Base-by-base conservation (phyloP, 2,113 vertebrate genomes). In the Ranitomeya variabilis region DNA sequence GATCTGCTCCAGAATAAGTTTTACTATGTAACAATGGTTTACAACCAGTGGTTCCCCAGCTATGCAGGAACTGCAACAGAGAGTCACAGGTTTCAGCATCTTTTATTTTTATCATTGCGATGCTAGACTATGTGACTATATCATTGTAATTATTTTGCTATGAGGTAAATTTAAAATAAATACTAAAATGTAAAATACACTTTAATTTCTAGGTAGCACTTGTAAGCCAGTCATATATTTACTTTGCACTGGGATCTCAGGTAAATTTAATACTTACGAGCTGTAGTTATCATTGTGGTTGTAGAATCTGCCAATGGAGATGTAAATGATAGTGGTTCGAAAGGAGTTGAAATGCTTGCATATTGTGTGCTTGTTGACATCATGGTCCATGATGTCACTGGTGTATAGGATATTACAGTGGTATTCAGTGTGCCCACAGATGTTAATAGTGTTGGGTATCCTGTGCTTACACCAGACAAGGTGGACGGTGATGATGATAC, bases 291-390 rank as follows among this genome's bases (percentile, higher is more conserved):
- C 14, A 60, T 14, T 21, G 69, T 37, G 26, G 67, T 76, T 73
- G 67, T 71, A 74, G 71, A 21, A 13, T 77, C 62, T 10, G n/a
- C 18, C 67, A 52, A 74, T 4, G 66, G 4, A 12, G 69, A 55
- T 21, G 52, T 60, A 13, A 54, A 76, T 45, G 16, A 45, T 45
- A 31, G 0, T 12, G 69, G 23, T 7, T 18, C 31, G 11, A 51
- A 21, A 67, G 81, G 0, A 51, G 81, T 59, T 85, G 69, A 37
- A 21, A 62, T 45, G 23, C 84, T 77, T 76, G 84, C 62, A 52
- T 76, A 76, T 16, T 23, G 19, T 54, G 21, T 23, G 5, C 9
- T 8, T 16, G 31, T 71, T 54, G 62, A 69, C 23, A 23, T 52
- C 12, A 71, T 69, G 82, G 45, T 84, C 45, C 64, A 54, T 71